These are phyloP conservation scores for Ctenochaetus hawaiiensis DNA, from an alignment of 2,797 vertebrate genomes.

Conservation along the genomic window DNA sequence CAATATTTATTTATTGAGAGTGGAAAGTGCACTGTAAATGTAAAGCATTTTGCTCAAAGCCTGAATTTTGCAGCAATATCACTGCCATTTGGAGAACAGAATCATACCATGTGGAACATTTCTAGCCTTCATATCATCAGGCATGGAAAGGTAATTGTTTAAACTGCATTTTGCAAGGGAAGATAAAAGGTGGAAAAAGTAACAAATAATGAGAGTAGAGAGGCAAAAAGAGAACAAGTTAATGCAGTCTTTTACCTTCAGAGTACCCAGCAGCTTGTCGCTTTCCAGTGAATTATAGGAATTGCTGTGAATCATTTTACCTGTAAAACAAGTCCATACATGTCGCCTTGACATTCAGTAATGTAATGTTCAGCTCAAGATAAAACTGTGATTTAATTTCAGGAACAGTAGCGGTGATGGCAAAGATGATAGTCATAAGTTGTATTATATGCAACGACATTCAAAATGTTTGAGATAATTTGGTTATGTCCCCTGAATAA, in stretches of 20 bases:
- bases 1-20: slow-evolving; percentile 44
- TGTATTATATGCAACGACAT: slow-evolving; percentile 55
- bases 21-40: slow-evolving; percentile 45
- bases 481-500: slow-evolving; percentile 43
- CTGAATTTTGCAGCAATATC: slow-evolving; percentile 42
- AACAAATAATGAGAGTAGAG: slow-evolving; percentile 21
- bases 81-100: slow-evolving; percentile 41
- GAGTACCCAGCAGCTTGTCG: slow-evolving; percentile 22
- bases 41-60: slow-evolving; percentile 51
- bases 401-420: slow-evolving; percentile 47
- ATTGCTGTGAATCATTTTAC: slow-evolving; percentile 51
- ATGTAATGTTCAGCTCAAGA: slow-evolving; percentile 55
- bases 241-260: slow-evolving; percentile 14
- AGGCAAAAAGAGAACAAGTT: slow-evolving; percentile 13
- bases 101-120: slow-evolving; percentile 36
- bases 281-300: slow-evolving; percentile 53
- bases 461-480: slow-evolving; percentile 57
- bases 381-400: slow-evolving; percentile 58
- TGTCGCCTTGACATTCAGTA: slow-evolving; percentile 59
- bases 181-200: background rate
- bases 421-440: slow-evolving; percentile 51
- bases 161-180: slow-evolving; percentile 33
- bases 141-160: slow-evolving; percentile 40
- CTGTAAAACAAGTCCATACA: slow-evolving; percentile 52
- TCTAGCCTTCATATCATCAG: slow-evolving; percentile 46